A percentile compares a stretch with the other conserved stretches of the same genome.
These are phyloP conservation scores for Todiramphus chloris DNA, from an alignment of 2,113 vertebrate species.

Conservation along the genomic window DNA sequence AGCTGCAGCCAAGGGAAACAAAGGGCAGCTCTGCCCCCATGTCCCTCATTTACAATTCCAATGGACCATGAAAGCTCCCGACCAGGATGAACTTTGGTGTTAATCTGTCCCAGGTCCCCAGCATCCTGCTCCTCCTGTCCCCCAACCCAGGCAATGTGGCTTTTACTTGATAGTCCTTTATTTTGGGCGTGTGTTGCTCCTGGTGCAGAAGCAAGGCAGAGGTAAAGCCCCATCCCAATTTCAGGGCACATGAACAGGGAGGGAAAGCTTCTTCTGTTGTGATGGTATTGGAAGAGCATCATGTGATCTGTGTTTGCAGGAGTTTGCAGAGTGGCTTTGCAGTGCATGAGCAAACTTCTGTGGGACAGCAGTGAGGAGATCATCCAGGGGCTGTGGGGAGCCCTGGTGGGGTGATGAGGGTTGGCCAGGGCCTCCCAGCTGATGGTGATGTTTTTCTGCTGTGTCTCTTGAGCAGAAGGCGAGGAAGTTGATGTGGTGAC, in stretches of 20 bases:
- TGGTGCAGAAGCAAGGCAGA: background rate
- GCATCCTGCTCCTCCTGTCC: constrained; percentile 6
- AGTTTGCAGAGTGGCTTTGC: fast-evolving
- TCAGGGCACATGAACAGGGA: fast-evolving
- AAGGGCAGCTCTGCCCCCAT: constrained; percentile 66
- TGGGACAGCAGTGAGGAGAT: background rate
- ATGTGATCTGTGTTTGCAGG: fast-evolving
- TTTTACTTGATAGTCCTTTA: background rate
- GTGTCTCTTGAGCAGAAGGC: constrained; percentile 69
- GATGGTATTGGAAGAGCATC: background rate
- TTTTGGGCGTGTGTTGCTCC: background rate
- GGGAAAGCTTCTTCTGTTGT: background rate
- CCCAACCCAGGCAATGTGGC: background rate
- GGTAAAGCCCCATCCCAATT: background rate
- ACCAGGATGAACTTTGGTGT: constrained; percentile 62
- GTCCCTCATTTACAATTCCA: constrained; percentile 79
- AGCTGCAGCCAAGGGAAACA: constrained; percentile 69
- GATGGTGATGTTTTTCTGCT: background rate
- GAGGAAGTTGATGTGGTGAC: constrained; percentile 97
- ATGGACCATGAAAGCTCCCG: constrained; percentile 62
- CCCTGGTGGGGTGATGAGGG: fast-evolving
- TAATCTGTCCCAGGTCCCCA: constrained; percentile 40
- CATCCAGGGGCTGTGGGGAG: fast-evolving
- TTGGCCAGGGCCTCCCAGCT: background rate
- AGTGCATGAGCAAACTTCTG: fast-evolving